These are phyloP conservation scores for Ectemnius continuus DNA, from an alignment of 2,888 invertebrate genomes.

Conservation along the genomic window DNA sequence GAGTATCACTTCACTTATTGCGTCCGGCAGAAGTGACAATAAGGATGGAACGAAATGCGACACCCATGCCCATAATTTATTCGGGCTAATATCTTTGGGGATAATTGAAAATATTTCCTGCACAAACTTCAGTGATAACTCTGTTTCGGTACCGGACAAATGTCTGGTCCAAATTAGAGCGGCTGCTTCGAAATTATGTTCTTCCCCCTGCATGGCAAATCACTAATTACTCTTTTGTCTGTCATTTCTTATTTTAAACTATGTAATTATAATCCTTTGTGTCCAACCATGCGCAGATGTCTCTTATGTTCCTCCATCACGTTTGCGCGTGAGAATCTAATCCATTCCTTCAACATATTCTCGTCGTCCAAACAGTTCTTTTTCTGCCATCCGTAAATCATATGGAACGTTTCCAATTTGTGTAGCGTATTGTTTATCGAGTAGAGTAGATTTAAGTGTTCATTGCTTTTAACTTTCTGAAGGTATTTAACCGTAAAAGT, in stretches of 20 bases:
- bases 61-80: slow-evolving; percentile 69
- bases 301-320: slow-evolving; percentile 75
- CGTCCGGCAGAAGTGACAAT: slow-evolving; percentile 65
- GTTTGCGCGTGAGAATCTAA: slow-evolving; percentile 75
- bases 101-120: slow-evolving; percentile 63
- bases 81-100: slow-evolving; percentile 57
- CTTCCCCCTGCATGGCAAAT: slow-evolving; percentile 60
- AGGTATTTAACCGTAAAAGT: slow-evolving; percentile 13
- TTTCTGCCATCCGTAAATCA: slow-evolving; percentile 61
- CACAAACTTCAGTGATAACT: slow-evolving; percentile 61
- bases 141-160: slow-evolving; percentile 61
- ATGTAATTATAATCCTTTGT: neutral
- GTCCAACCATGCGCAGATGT: slow-evolving; percentile 75
- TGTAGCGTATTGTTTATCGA: slow-evolving; percentile 64
- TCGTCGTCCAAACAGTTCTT: slow-evolving; percentile 53
- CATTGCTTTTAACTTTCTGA: slow-evolving; percentile 42
- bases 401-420: slow-evolving; percentile 77
- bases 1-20: slow-evolving; percentile 63
- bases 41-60: slow-evolving; percentile 71
- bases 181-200: slow-evolving; percentile 62
- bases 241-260: neutral
- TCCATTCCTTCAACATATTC: slow-evolving; percentile 75
- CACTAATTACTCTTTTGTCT: no score
- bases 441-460: slow-evolving; percentile 47
- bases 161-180: slow-evolving; percentile 75